These are phyloP conservation scores for Cyclophora albipunctata DNA, from an alignment of 2,888 invertebrate species.

Conservation along the genomic window DNA sequence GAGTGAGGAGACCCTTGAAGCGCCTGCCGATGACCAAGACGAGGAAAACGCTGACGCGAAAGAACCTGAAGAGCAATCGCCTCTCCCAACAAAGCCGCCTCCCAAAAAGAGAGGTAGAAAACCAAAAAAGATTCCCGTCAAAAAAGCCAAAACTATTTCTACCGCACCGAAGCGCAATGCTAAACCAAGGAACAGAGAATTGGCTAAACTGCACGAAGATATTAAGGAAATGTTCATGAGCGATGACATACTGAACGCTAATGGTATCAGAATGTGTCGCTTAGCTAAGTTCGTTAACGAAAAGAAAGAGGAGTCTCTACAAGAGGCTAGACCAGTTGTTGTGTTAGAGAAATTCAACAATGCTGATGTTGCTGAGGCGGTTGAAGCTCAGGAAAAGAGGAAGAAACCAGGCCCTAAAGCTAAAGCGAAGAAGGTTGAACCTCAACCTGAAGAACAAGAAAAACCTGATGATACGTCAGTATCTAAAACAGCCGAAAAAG, in stretches of 20 bases:
- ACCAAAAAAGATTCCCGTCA: not conserved
- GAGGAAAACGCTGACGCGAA: not conserved
- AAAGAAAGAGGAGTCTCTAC: slow-evolving; percentile 25
- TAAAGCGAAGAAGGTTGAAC: slow-evolving; percentile 24
- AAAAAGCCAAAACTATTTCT: slow-evolving; percentile 22
- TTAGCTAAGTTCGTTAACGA: slow-evolving; percentile 62
- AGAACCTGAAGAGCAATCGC: not conserved
- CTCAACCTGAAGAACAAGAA: too few species aligned
- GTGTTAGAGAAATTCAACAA: slow-evolving; percentile 42
- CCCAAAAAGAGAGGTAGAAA: slow-evolving; percentile 2
- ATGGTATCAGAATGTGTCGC: slow-evolving; percentile 79
- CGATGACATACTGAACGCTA: slow-evolving; percentile 76
- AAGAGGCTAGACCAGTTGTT: slow-evolving; percentile 35
- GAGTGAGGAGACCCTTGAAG: not conserved
- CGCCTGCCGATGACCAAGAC: not conserved
- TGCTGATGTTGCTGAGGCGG: slow-evolving; percentile 19
- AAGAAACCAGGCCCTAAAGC: slow-evolving; percentile 40
- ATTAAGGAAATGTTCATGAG: slow-evolving; percentile 82
- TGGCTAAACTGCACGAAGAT: slow-evolving; percentile 80
- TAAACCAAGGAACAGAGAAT: slow-evolving; percentile 55
- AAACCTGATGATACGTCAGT: slow-evolving; percentile 12
- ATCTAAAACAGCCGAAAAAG: slow-evolving; percentile 1
- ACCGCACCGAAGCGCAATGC: slow-evolving; percentile 5
- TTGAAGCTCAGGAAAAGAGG: slow-evolving; percentile 21
- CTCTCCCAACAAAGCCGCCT: too few species aligned